Percentiles rank a stretch among this genome's conserved stretches.
Conservation (phyloP, 2,888 invertebrate species). For the Morpho achilles region DNA sequence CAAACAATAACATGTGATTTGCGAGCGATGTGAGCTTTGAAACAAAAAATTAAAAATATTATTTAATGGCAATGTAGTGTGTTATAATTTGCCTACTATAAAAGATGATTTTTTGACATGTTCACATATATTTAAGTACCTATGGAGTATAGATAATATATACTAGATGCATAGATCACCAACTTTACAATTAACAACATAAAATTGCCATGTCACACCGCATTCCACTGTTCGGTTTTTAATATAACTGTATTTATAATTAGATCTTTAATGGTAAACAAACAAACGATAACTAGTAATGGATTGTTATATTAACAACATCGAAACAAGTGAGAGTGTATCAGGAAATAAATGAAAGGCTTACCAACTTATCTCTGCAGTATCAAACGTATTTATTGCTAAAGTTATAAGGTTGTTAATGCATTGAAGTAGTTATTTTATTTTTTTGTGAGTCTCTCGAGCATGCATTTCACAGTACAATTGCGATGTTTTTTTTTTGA, state of each 20-base stretch:
- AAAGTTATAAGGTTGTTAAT: slow-evolving; percentile 7
- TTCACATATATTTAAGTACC: background rate
- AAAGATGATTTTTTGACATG: too few species aligned
- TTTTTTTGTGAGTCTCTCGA: slow-evolving; percentile 7
- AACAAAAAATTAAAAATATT: too few species aligned
- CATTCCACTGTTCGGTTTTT: background rate
- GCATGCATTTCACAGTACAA: slow-evolving; percentile 12
- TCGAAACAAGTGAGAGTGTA: slow-evolving; percentile 18
- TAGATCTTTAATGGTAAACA: slow-evolving; percentile 2
- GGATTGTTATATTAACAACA: slow-evolving; percentile 3
- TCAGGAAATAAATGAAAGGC: slow-evolving; percentile 9
- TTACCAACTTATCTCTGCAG: background rate
- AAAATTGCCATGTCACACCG: too few species aligned
- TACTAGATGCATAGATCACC: too few species aligned
- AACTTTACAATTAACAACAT: too few species aligned
- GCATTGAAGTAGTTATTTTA: background rate
- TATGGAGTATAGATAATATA: too few species aligned
- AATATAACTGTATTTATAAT: background rate
- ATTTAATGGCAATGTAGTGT: too few species aligned
- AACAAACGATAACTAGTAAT: background rate
- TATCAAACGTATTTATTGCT: background rate
- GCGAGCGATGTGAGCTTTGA: too few species aligned
- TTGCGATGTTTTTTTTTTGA: slow-evolving; percentile 11
- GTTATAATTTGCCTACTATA: too few species aligned
- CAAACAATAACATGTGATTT: too few species aligned